These are phyloP conservation scores for Tillus elongatus DNA, from an alignment of 2,888 invertebrate genomes.

Conservation along the genomic window DNA sequence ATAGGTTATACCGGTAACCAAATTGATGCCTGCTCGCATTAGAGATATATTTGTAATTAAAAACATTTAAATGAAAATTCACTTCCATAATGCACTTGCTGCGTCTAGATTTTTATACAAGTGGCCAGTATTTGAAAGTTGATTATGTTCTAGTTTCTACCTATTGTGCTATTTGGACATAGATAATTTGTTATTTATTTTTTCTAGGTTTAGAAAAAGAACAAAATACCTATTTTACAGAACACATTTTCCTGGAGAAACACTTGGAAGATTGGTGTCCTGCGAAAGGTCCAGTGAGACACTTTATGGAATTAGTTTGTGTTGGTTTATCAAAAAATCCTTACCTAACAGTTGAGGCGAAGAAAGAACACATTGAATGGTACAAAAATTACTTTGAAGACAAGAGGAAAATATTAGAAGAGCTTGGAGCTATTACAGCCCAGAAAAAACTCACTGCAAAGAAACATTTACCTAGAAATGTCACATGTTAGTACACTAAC, in stretches of 20 bases:
- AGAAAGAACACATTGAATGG: constrained; percentile 85
- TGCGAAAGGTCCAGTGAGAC: constrained; percentile 76
- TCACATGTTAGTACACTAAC: too few relatives aligned
- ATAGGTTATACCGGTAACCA: too few relatives aligned
- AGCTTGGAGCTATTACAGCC: constrained; percentile 56
- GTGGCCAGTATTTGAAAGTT: too few relatives aligned
- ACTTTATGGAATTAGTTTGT: constrained; percentile 96
- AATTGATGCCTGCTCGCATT: too few relatives aligned
- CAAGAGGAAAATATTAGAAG: constrained; percentile 62
- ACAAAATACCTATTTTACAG: constrained; percentile 69
- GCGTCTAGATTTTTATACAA: too few relatives aligned
- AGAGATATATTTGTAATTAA: too few relatives aligned
- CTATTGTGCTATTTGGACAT: not conserved
- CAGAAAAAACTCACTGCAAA: too few relatives aligned
- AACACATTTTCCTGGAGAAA: constrained; percentile 87
- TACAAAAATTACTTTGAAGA: constrained; percentile 80
- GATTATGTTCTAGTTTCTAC: constrained; percentile 6
- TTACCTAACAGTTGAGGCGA: constrained; percentile 78
- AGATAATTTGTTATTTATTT: constrained; percentile 10
- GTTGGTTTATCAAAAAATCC: constrained; percentile 91
- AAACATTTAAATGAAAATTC: too few relatives aligned
- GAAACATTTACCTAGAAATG: too few relatives aligned
- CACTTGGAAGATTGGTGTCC: constrained; percentile 88
- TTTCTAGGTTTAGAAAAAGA: constrained; percentile 56
- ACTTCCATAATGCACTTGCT: too few relatives aligned